Evolutionary conservation across 2,888 invertebrate species (phyloP).

Genomic region (Agrenia bidenticulata): DNA sequence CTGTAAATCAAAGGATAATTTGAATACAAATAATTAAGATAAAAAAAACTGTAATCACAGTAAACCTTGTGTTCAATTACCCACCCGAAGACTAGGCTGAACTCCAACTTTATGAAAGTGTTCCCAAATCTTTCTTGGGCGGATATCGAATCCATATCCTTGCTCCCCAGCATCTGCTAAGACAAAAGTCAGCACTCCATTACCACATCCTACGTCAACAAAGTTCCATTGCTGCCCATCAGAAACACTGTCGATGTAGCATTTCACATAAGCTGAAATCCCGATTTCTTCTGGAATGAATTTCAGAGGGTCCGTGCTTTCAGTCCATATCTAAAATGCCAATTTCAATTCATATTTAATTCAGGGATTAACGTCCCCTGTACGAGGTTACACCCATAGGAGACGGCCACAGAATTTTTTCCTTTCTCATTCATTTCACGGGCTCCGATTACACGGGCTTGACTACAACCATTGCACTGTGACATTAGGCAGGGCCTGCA

Average conservation of each 20-base stretch:
- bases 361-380: too few relatives aligned
- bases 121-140: conserved; percentile 85
- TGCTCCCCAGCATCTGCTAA: conserved; percentile 77
- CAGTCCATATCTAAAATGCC: conserved; percentile 75
- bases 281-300: conserved; percentile 96
- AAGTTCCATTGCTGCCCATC: conserved; percentile 64
- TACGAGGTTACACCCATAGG: too few relatives aligned
- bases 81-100: conserved; percentile 67
- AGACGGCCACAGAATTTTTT: too few relatives aligned
- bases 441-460: too few relatives aligned
- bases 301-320: conserved; percentile 89
- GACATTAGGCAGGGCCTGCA: too few relatives aligned
- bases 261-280: conserved; percentile 80
- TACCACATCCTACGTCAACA: conserved; percentile 96
- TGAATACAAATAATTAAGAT: background rate
- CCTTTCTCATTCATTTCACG: too few relatives aligned
- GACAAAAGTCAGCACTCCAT: conserved; percentile 88
- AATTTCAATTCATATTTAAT: background rate
- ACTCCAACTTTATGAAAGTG: conserved; percentile 63
- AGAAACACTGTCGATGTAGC: conserved; percentile 57
- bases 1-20: conserved; percentile 10
- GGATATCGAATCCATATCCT: conserved; percentile 76
- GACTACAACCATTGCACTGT: too few relatives aligned
- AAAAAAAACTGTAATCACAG: background rate
- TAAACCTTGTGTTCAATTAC: conserved; percentile 29